Evolutionary conservation across 2,797 vertebrate species (phyloP).

Genomic region (Petrocephalus schoutedeni): DNA sequence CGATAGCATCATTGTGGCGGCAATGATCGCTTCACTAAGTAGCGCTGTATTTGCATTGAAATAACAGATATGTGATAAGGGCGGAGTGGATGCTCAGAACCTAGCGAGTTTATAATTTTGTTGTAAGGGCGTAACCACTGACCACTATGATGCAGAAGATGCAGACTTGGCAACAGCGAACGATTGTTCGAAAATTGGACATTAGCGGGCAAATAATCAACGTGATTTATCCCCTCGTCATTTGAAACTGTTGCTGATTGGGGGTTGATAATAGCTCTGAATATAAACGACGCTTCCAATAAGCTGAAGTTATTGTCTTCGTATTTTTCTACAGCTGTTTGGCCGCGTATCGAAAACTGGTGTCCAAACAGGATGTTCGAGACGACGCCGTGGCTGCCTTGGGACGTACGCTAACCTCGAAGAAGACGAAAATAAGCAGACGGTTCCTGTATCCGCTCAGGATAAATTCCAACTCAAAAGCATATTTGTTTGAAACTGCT

Average conservation of each 20-base stretch:
- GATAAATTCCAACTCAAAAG: conserved; percentile 22
- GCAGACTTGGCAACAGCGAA: background rate
- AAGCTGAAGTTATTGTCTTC: background rate
- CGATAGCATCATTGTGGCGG: background rate
- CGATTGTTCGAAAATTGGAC: background rate
- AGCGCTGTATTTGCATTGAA: background rate
- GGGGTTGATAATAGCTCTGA: background rate
- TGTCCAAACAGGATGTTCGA: conserved; percentile 20
- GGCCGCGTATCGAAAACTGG: background rate
- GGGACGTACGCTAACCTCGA: background rate
- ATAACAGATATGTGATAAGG: background rate
- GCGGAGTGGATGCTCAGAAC: background rate
- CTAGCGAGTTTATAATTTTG: background rate
- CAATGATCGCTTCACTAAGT: background rate
- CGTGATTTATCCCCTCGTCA: no score
- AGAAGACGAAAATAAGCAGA: conserved; percentile 25
- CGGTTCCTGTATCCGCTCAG: conserved; percentile 19
- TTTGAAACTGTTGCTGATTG: background rate
- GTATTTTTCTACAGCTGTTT: conserved; percentile 17
- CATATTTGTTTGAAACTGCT: background rate
- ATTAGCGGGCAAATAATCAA: no score
- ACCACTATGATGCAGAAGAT: background rate
- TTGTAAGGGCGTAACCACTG: background rate
- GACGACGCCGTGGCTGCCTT: background rate
- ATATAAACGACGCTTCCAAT: background rate